Evolutionary conservation across 2,113 vertebrate genomes (phyloP).

Genomic region (Equus quagga): DNA sequence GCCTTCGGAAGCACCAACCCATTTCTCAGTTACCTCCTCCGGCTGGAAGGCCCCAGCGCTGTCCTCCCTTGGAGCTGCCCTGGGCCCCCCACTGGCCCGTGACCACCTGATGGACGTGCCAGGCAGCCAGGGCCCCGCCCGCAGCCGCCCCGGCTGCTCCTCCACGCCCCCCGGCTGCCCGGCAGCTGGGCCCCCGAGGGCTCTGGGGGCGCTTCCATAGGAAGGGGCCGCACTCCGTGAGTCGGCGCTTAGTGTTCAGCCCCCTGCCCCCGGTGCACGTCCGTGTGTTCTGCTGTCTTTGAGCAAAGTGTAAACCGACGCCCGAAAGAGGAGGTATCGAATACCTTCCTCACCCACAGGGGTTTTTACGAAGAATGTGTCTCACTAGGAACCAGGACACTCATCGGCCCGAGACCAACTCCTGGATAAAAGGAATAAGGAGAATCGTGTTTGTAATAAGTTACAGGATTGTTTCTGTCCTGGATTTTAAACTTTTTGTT

Average conservation of each 20-base stretch:
- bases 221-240: conserved; percentile 82
- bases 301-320: conserved; percentile 60
- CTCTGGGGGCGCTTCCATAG: conserved; percentile 69
- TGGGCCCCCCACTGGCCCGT: neutral
- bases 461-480: conserved; percentile 88
- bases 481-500: conserved; percentile 90
- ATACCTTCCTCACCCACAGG: conserved; percentile 84
- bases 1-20: neutral
- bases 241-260: conserved; percentile 59
- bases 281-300: conserved; percentile 76
- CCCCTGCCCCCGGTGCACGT: conserved; percentile 57
- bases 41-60: conserved; percentile 46
- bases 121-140: neutral
- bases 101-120: neutral
- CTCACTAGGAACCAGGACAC: conserved; percentile 80
- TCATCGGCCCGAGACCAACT: conserved; percentile 81
- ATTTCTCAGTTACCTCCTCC: conserved; percentile 77
- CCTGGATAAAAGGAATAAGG: conserved; percentile 76
- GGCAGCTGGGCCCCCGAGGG: conserved; percentile 47
- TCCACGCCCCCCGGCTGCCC: neutral
- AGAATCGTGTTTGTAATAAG: conserved; percentile 86
- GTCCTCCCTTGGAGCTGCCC: conserved; percentile 35
- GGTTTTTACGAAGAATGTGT: conserved; percentile 82
- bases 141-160: conserved; percentile 37
- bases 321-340: conserved; percentile 85